Percentiles rank a stretch among this genome's conserved stretches.
phyloP scores from a whole-genome alignment of 2,797 vertebrate genomes.

The Fistularia tabacaria region DNA sequence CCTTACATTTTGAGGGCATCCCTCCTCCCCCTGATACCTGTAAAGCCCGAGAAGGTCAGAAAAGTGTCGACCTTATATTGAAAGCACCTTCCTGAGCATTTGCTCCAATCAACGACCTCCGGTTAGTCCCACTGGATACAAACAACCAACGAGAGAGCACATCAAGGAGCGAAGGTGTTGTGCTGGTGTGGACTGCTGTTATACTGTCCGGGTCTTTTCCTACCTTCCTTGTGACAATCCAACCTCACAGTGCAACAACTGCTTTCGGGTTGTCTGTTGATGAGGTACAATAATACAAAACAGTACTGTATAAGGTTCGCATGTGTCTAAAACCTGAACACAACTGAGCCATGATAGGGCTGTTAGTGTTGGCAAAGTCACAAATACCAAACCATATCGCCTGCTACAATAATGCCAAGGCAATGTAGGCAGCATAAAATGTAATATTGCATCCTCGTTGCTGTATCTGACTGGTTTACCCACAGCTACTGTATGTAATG shows the following conservation, averaged over 20 bases:
- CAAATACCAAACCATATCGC: slow-evolving; percentile 13
- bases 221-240: not conserved
- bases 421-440: slow-evolving; percentile 23
- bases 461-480: slow-evolving; percentile 23
- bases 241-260: slow-evolving; percentile 1
- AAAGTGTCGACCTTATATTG: slow-evolving; percentile 37
- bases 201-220: slow-evolving; percentile 24
- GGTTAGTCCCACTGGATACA: slow-evolving; percentile 60
- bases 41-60: slow-evolving; percentile 43
- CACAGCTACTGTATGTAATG: slow-evolving; percentile 1
- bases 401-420: slow-evolving; percentile 9
- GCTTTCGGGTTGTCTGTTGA: not conserved
- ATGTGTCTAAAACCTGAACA: slow-evolving; percentile 9
- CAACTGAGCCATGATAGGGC: slow-evolving; percentile 8
- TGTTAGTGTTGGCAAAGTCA: not conserved
- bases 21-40: slow-evolving; percentile 13
- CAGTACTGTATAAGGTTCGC: not conserved
- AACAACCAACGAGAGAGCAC: slow-evolving; percentile 36
- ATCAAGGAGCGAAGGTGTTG: slow-evolving; percentile 50
- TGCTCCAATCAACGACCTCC: slow-evolving; percentile 46
- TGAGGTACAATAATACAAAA: slow-evolving; percentile 1
- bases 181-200: slow-evolving; percentile 24
- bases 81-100: slow-evolving; percentile 41
- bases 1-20: not conserved
- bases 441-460: slow-evolving; percentile 24